A percentile compares a stretch with the other conserved stretches of the same genome.
These are phyloP conservation scores for Labia minor DNA, from an alignment of 2,888 invertebrate genomes.

Conservation along the genomic window DNA sequence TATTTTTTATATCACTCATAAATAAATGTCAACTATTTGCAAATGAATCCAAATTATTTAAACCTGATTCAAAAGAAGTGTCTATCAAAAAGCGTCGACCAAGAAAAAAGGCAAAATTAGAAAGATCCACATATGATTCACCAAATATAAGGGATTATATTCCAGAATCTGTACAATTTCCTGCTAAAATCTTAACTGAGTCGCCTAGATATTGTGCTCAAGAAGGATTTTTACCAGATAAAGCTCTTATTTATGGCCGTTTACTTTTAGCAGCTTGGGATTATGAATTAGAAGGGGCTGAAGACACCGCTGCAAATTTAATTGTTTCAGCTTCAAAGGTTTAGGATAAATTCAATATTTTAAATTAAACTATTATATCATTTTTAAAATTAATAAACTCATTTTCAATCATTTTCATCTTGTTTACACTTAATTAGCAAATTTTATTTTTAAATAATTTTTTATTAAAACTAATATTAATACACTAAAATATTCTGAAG, in stretches of 20 bases:
- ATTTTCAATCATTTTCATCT: neutral
- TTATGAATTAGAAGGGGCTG: neutral
- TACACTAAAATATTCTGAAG: too few relatives aligned
- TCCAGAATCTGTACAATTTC: neutral
- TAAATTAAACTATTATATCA: too few relatives aligned
- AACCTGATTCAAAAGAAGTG: neutral
- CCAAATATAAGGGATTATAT: neutral
- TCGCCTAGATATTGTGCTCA: neutral
- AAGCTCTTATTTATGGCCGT: neutral
- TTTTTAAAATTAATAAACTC: too few relatives aligned
- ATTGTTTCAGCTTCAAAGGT: conserved; percentile 5
- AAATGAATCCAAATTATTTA: neutral
- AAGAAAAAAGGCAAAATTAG: neutral
- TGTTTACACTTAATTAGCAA: neutral
- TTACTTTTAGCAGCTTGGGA: neutral
- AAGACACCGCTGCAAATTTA: neutral
- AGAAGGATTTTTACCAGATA: neutral
- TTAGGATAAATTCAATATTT: neutral
- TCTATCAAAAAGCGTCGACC: neutral
- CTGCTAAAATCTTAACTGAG: neutral
- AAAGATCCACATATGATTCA: neutral
- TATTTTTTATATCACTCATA: neutral
- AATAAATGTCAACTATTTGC: neutral
- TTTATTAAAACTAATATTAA: neutral
- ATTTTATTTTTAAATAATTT: neutral